These are phyloP conservation scores for Zaprionus africanus DNA, from an alignment of 1,140 invertebrate genomes.

Conservation along the genomic window DNA sequence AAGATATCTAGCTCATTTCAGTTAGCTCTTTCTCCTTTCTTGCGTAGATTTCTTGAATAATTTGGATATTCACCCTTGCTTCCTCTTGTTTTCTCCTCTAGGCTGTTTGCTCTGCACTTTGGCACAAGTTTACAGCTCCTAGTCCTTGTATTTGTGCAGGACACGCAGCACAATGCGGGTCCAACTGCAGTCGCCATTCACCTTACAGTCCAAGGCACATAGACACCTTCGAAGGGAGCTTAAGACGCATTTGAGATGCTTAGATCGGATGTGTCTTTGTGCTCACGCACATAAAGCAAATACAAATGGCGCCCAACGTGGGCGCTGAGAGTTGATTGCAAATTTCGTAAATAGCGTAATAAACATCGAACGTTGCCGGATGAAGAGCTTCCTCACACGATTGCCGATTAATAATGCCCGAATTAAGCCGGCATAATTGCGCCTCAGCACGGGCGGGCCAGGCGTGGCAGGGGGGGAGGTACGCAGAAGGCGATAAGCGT, in stretches of 20 bases:
- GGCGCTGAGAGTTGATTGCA: neutral
- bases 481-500: slow-evolving; percentile 28
- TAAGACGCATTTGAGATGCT: slow-evolving; percentile 6
- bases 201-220: neutral
- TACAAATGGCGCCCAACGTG: slow-evolving; percentile 19
- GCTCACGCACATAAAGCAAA: neutral
- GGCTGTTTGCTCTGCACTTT: slow-evolving; percentile 47
- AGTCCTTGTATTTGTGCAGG: slow-evolving; percentile 36
- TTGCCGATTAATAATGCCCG: slow-evolving; percentile 51
- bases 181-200: slow-evolving; percentile 13
- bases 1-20: neutral
- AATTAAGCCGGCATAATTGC: slow-evolving; percentile 51
- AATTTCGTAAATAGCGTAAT: slow-evolving; percentile 23
- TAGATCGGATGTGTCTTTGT: neutral
- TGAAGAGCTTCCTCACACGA: slow-evolving; percentile 37
- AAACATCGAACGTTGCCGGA: slow-evolving; percentile 28
- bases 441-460: neutral
- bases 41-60: slow-evolving; percentile 43
- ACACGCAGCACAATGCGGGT: slow-evolving; percentile 24
- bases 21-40: neutral
- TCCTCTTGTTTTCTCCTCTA: slow-evolving; percentile 9
- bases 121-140: slow-evolving; percentile 29
- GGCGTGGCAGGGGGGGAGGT: neutral
- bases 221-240: neutral
- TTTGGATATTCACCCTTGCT: slow-evolving; percentile 39